Percentiles rank a stretch among this genome's conserved stretches.
These are phyloP conservation scores for Leptodactylus fallax DNA, from an alignment of 2,797 vertebrate genomes.

Conservation along the genomic window DNA sequence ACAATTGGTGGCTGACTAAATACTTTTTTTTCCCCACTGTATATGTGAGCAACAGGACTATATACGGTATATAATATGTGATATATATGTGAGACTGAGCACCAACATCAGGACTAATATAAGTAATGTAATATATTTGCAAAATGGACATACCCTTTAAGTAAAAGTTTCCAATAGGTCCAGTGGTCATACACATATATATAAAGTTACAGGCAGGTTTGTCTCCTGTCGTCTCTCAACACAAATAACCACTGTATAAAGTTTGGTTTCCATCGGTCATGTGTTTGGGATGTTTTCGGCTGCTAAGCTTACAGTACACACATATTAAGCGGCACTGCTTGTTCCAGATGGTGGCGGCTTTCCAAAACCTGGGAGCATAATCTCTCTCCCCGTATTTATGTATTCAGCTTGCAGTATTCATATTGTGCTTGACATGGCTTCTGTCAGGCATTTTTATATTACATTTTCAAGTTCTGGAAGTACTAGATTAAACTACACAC, in stretches of 20 bases:
- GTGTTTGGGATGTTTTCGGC: neutral
- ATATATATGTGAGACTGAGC: no score
- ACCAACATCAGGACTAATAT: no score
- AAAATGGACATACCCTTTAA: no score
- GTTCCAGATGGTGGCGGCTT: slow-evolving; percentile 46
- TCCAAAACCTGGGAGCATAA: slow-evolving; percentile 51
- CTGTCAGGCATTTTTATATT: slow-evolving; percentile 52
- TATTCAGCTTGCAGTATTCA: slow-evolving; percentile 47
- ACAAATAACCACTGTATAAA: neutral
- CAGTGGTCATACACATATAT: no score
- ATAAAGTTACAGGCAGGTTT: no score
- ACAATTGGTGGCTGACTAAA: no score
- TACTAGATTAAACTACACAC: slow-evolving; percentile 48
- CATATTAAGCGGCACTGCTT: slow-evolving; percentile 28
- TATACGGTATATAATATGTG: no score
- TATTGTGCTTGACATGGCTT: slow-evolving; percentile 51
- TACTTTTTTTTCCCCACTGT: no score
- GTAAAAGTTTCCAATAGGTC: no score
- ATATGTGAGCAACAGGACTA: no score
- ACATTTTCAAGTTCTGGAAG: slow-evolving; percentile 54
- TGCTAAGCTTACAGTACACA: slow-evolving; percentile 19
- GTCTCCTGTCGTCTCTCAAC: neutral
- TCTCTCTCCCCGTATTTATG: slow-evolving; percentile 45
- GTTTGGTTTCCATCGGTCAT: neutral
- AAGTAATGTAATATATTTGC: no score